These are phyloP conservation scores for Stictonetta naevosa DNA, from an alignment of 2,113 vertebrate genomes.

Conservation along the genomic window DNA sequence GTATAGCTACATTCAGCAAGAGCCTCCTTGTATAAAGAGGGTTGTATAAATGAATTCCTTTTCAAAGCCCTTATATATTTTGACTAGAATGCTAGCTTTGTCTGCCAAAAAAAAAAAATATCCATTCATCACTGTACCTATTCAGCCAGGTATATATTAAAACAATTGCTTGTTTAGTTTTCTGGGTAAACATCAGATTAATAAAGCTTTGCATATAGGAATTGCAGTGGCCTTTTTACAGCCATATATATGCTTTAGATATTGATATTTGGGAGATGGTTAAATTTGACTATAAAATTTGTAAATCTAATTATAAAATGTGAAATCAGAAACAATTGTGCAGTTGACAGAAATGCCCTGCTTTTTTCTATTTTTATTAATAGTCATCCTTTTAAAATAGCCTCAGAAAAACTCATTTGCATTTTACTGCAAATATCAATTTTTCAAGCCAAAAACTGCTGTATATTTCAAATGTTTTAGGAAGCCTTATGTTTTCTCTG, in stretches of 20 bases:
- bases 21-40: background rate
- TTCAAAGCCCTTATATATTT: too few species aligned
- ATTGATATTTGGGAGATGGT: background rate
- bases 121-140: background rate
- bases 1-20: background rate
- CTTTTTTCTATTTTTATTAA: background rate
- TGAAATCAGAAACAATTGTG: background rate
- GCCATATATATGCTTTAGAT: background rate
- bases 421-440: background rate
- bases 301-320: background rate
- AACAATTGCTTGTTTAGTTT: background rate
- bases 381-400: background rate
- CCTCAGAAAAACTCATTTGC: background rate
- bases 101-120: background rate
- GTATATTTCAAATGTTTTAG: background rate
- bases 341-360: background rate
- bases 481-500: constrained; percentile 30
- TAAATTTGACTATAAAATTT: background rate
- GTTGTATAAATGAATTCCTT: background rate
- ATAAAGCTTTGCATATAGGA: background rate
- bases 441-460: background rate
- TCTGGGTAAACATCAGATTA: background rate
- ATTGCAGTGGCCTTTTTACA: background rate
- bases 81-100: too few species aligned
- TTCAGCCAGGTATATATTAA: background rate